Evolutionary conservation across 1,140 invertebrate species (phyloP), one percentile per base, ranked within the genome.

Genomic region (Euborellia annulipes): DNA sequence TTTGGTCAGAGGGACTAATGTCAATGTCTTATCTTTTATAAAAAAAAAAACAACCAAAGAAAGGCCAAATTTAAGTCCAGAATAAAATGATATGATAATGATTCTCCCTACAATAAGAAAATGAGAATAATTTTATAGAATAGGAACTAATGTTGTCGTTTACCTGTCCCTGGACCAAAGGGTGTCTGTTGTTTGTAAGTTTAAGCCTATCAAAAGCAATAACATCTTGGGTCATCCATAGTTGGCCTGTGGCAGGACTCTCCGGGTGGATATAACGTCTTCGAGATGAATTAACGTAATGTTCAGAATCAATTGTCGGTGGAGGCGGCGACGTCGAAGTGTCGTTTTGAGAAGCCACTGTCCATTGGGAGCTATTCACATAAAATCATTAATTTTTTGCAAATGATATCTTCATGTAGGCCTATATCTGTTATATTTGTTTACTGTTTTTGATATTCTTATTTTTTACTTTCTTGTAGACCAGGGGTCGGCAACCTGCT

Each of bases 181-280:
- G 56, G 19, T 65, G 58, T 45, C 75, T 69, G 45, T 50, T 55
- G 54, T 76, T 76, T 18, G 73, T 76, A 2, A 76, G 58, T 54
- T 76, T 76, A n/a, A 76, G 59, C 55, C 73, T 73, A 53, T 76
- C 72, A 54, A 76, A 76, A 8, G 64, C 60, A 3, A 76, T 60
- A 36, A 67, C 59, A 11, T 52, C 54, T 45, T 71, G 64, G 43
- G 68, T 66, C 64, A 69, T 73, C 74, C 74, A 76, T 48, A 72
- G 65, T 3, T 60, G 54, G 0, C 73, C 73, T 18, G 58, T 60
- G 41, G 70, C 66, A 0, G 73, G 71, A 0, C 68, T 70, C 48
- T 76, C 74, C 3, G 70, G 66, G 51, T 76, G 74, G 3, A 75
- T 58, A 54, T 74, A 72, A n/a, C n/a, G 17, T n/a, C n/a, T n/a